phyloP scores from a whole-genome alignment of 2,113 vertebrate genomes.

The Bungarus multicinctus region DNA sequence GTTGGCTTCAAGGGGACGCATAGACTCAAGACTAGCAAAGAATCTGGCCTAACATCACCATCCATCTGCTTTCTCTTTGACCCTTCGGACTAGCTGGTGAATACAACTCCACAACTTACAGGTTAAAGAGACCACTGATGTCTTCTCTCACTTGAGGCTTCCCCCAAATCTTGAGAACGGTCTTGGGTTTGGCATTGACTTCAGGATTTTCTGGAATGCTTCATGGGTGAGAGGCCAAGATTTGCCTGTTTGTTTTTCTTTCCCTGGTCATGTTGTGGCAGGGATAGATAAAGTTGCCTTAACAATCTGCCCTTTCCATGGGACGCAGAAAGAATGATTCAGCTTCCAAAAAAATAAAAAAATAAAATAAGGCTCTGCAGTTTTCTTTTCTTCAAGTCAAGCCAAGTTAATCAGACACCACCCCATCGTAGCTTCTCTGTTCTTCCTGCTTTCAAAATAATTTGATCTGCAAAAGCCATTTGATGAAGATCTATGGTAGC shows the following conservation, averaged over 20 bases:
- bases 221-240: not conserved
- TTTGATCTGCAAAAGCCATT: not conserved
- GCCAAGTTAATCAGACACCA: not conserved
- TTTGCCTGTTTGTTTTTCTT: not conserved
- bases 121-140: not conserved
- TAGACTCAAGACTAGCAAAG: not conserved
- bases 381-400: not conserved
- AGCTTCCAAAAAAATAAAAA: not conserved
- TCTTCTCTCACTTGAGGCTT: no score
- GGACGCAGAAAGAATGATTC: not conserved
- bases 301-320: not conserved
- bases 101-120: not conserved
- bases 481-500: not conserved
- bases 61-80: not conserved
- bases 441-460: not conserved
- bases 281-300: not conserved
- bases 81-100: not conserved
- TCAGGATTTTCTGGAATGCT: not conserved
- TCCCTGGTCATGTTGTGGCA: not conserved
- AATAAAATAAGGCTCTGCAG: no score
- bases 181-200: no score
- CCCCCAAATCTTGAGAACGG: not conserved
- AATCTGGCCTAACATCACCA: not conserved
- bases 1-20: no score
- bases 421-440: not conserved